phyloP scores from a whole-genome alignment of 2,113 vertebrate genomes.

The Malurus melanocephalus region DNA sequence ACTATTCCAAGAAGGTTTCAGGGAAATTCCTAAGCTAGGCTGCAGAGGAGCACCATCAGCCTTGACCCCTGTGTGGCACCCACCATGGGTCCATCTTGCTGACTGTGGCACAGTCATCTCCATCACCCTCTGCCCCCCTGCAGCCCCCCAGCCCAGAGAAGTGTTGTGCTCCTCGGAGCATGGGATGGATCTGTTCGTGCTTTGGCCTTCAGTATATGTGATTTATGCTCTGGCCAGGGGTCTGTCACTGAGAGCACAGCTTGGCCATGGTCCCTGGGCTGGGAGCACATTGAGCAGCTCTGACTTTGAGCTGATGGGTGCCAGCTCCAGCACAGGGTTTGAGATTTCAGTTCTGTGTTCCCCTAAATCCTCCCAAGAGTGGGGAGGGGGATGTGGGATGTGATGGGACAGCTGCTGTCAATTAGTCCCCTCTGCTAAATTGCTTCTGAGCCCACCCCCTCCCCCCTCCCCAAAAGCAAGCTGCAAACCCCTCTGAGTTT shows the following conservation, averaged over 20 bases:
- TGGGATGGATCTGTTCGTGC: not conserved
- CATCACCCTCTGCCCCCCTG: not conserved
- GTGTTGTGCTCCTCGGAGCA: not conserved
- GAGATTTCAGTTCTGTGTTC: not conserved
- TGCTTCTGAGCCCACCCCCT: not conserved
- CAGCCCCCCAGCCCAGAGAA: not conserved
- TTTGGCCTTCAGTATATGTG: not conserved
- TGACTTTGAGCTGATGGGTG: not conserved
- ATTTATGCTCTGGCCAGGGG: not conserved
- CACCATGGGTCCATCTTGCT: not conserved
- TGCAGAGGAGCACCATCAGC: not conserved
- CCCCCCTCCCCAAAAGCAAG: not conserved
- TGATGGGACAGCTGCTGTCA: not conserved
- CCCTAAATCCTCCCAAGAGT: not conserved
- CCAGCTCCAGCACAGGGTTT: not conserved
- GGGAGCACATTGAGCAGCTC: not conserved
- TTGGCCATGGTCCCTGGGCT: not conserved
- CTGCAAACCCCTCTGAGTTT: slow-evolving; percentile 39
- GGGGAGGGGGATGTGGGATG: not conserved
- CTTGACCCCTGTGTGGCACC: not conserved
- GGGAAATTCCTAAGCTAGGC: not conserved
- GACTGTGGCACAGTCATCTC: not conserved
- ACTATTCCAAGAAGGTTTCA: not conserved
- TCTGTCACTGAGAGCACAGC: not conserved
- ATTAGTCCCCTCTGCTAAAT: slow-evolving; percentile 47